A percentile compares a stretch with the other conserved stretches of the same genome.
phyloP scores from a whole-genome alignment of 2,113 vertebrate species.

The Sinocyclocheilus anophthalmus region DNA sequence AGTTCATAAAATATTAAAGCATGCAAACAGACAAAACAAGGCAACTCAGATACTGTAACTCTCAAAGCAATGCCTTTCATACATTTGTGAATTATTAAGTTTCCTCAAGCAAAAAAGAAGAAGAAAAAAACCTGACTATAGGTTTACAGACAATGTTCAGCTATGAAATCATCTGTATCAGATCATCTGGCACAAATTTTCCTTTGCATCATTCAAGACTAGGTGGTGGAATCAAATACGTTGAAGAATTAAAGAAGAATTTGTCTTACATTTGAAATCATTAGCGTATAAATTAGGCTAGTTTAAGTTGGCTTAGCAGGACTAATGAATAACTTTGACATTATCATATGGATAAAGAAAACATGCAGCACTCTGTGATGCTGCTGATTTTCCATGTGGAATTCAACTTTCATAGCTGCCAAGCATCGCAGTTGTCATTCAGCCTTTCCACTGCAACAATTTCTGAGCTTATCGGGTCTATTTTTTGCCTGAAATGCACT shows the following conservation, averaged over 20 bases:
- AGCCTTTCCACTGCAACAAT: slow-evolving; percentile 52
- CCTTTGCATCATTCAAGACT: background rate
- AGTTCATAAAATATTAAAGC: slow-evolving; percentile 3
- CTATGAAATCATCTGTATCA: background rate
- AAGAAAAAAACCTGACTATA: too few species aligned
- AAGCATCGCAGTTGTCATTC: slow-evolving; percentile 57
- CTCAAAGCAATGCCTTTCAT: background rate
- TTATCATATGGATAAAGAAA: background rate
- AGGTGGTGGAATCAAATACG: background rate
- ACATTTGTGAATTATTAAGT: background rate
- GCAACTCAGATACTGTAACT: background rate
- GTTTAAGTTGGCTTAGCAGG: background rate
- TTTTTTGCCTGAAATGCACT: slow-evolving; percentile 60
- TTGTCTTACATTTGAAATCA: background rate
- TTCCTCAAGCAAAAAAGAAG: background rate
- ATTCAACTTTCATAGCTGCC: slow-evolving; percentile 10
- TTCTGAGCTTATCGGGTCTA: slow-evolving; percentile 63
- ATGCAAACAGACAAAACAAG: background rate
- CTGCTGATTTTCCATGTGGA: background rate
- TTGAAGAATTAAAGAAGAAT: background rate
- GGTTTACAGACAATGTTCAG: background rate
- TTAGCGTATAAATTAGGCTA: background rate
- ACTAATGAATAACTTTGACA: background rate
- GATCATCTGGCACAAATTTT: background rate
- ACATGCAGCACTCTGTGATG: background rate